A percentile compares a stretch with the other conserved stretches of the same genome.
Evolutionary conservation across 2,888 invertebrate genomes (phyloP).

Genomic region (Apomyelois bistriatella): DNA sequence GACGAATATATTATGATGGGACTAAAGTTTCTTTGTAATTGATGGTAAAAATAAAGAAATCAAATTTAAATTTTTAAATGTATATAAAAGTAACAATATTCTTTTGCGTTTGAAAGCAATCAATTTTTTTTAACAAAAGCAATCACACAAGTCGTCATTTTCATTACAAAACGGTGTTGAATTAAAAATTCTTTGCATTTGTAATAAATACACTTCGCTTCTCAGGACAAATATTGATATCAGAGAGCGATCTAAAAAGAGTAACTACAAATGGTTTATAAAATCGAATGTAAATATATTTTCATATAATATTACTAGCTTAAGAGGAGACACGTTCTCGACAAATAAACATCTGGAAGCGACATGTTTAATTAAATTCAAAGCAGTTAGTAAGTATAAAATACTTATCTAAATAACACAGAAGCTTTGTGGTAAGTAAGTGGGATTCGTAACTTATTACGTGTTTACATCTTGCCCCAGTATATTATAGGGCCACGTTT

Average conservation of each 20-base stretch:
- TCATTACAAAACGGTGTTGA: not conserved
- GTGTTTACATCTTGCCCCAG: too few species aligned
- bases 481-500: too few species aligned
- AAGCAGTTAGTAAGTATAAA: conserved; percentile 27
- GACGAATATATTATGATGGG: too few species aligned
- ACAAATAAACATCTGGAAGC: conserved; percentile 41
- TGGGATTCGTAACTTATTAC: too few species aligned
- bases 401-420: conserved; percentile 13
- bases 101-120: too few species aligned
- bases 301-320: not conserved
- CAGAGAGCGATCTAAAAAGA: not conserved
- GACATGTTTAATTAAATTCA: conserved; percentile 63
- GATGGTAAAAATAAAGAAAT: too few species aligned
- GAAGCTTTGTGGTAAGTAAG: not conserved
- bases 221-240: conserved; percentile 1
- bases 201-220: not conserved
- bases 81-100: too few species aligned
- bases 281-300: conserved; percentile 7
- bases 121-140: not conserved
- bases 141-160: not conserved
- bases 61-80: too few species aligned
- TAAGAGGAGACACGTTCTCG: conserved; percentile 4
- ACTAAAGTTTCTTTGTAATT: too few species aligned
- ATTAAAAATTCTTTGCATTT: conserved; percentile 11
- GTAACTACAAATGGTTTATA: conserved; percentile 3